Evolutionary conservation across 2,113 vertebrate species (phyloP), one percentile per base, ranked within the genome.

Genomic region (Azemiops feae): DNA sequence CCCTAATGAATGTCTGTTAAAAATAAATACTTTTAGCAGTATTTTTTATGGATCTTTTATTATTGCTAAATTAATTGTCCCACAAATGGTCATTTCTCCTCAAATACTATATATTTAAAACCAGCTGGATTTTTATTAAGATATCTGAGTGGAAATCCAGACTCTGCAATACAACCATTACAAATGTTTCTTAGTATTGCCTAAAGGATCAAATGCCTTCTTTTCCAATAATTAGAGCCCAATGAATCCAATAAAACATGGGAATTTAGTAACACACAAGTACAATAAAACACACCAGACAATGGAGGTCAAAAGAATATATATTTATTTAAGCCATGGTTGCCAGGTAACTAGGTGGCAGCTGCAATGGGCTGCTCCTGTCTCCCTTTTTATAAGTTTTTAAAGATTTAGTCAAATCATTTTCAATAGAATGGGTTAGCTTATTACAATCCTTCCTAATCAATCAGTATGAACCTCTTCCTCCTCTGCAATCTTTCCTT

Each of bases 11-110:
- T 55, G 12, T 16, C 52, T 43, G 64, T 58, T 89, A 9, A 9
- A 34, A 91, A 93, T 58, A 91, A 88, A 25, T 85, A 20, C 89
- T 92, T 95, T 94, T 2, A 0, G 52, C 94, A 93, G 25, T 22
- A 4, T 47, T 57, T 57, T 22, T 22, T 91, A 30, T 60, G 25
- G 23, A 18, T 89, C 53, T 34, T 85, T 93, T 54, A 69, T 90
- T 0, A 16, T 92, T 86, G 74, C 20, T 74, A 87, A 87, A 5
- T 30, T 87, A 12, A 14, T 0, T 8, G 1, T 55, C 92, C 91
- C 69, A 55, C 85, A 94, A 91, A 23, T 8, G n/a, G 92, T 43
- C 85, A 50, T 10, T 43, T 85, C 20, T 5, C 81, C 0, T 89
- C 55, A 30, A 55, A 45, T 45, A 47, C 89, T 34, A 10, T 87